phyloP scores from a whole-genome alignment of 1,140 invertebrate species.

The Sycobia sp. region DNA sequence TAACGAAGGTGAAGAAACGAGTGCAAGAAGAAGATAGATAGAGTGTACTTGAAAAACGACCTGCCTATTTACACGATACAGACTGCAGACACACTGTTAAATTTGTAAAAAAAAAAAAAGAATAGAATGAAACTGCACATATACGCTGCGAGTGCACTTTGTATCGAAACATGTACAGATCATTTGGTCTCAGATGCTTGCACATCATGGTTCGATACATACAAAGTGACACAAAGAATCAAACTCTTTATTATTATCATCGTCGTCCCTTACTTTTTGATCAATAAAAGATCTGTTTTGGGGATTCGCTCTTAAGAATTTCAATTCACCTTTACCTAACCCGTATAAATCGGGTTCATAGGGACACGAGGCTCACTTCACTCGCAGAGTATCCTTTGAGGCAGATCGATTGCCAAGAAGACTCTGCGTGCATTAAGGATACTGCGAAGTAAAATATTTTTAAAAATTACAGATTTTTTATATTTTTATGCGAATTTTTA shows the following conservation, averaged over 20 bases:
- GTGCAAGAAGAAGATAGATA: constrained; percentile 34
- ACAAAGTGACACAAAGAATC: constrained; percentile 46
- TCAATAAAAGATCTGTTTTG: constrained; percentile 57
- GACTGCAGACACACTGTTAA: constrained; percentile 50
- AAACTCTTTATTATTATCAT: constrained; percentile 55
- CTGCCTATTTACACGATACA: constrained; percentile 48
- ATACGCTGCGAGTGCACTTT: constrained; percentile 45
- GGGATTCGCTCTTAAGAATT: constrained; percentile 42
- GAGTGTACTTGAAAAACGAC: constrained; percentile 39
- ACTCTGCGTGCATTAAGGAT: constrained; percentile 37
- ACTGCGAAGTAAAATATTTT: constrained; percentile 38
- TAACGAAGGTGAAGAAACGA: constrained; percentile 35
- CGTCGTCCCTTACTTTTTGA: constrained; percentile 55
- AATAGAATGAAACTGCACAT: constrained; percentile 34
- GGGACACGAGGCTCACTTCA: constrained; percentile 33
- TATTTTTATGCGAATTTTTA: constrained; percentile 39
- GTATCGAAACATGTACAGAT: constrained; percentile 47
- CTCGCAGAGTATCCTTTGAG: constrained; percentile 37
- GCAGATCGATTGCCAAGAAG: constrained; percentile 34
- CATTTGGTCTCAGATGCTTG: constrained; percentile 51
- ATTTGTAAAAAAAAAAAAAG: constrained; percentile 42
- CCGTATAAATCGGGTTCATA: constrained; percentile 15
- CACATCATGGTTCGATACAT: constrained; percentile 52
- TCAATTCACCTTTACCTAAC: constrained; percentile 30
- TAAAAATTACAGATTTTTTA: constrained; percentile 38